A percentile compares a stretch with the other conserved stretches of the same genome.
Evolutionary conservation across 2,888 invertebrate genomes (phyloP).

Genomic region (Aradus depressus): DNA sequence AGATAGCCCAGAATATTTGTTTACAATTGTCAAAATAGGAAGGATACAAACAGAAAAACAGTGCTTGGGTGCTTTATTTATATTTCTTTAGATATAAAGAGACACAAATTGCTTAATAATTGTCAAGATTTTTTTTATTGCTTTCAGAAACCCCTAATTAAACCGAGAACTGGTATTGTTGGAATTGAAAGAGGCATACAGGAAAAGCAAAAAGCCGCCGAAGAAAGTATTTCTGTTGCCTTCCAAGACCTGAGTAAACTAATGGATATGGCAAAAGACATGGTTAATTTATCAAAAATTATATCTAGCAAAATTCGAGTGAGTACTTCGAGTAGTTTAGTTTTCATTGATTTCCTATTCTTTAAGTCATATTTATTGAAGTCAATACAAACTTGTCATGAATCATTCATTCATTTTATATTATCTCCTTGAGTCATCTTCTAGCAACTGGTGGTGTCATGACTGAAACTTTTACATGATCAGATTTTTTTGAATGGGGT

Average conservation of each 20-base stretch:
- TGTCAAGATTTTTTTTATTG: background rate
- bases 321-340: slow-evolving; percentile 31
- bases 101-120: background rate
- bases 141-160: slow-evolving; percentile 38
- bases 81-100: too few relatives aligned
- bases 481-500: too few relatives aligned
- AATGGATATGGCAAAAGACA: slow-evolving; percentile 88
- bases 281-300: slow-evolving; percentile 84
- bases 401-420: background rate
- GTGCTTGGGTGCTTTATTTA: too few relatives aligned
- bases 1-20: too few relatives aligned
- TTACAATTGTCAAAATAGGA: background rate
- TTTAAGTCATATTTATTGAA: background rate
- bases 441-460: too few relatives aligned
- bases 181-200: slow-evolving; percentile 90
- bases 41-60: too few relatives aligned
- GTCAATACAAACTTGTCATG: background rate
- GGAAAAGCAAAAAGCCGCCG: slow-evolving; percentile 81
- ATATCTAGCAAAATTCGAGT: slow-evolving; percentile 85
- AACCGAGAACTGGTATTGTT: slow-evolving; percentile 77
- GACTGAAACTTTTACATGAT: too few relatives aligned
- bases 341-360: background rate
- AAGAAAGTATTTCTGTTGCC: slow-evolving; percentile 81
- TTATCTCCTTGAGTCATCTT: background rate
- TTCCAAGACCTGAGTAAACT: slow-evolving; percentile 91